Evolutionary conservation across 2,888 invertebrate species (phyloP).

Genomic region (Thymelicus sylvestris): DNA sequence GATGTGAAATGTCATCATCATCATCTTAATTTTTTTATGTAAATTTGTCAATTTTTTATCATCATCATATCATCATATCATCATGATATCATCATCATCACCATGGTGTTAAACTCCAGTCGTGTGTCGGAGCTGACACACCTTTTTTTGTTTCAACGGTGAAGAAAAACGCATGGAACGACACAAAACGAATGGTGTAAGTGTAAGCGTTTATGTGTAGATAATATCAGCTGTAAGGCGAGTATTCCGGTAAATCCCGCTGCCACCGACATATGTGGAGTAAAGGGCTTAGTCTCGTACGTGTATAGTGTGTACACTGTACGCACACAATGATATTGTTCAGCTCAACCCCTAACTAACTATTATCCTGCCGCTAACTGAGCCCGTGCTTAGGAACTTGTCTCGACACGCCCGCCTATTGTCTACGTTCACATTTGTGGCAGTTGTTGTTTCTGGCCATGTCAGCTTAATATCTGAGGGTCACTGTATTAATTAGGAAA

Average conservation of each 20-base stretch:
- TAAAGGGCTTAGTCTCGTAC: not conserved
- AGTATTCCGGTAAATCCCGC: not conserved
- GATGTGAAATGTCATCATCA: too few relatives aligned
- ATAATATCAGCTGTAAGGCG: not conserved
- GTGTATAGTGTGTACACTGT: not conserved
- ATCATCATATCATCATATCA: too few relatives aligned
- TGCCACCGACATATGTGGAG: not conserved
- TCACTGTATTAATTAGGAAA: constrained; percentile 2
- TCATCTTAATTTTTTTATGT: too few relatives aligned
- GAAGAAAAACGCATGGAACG: not conserved
- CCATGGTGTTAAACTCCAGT: too few relatives aligned
- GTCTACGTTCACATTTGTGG: not conserved
- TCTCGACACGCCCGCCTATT: not conserved
- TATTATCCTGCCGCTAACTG: constrained; percentile 1
- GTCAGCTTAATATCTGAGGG: not conserved
- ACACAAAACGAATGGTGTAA: not conserved
- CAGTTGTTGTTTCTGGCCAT: constrained; percentile 2
- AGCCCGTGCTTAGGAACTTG: constrained; percentile 1
- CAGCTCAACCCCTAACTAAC: constrained; percentile 4
- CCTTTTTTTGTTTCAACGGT: too few relatives aligned
- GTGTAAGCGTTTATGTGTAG: not conserved
- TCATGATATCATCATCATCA: too few relatives aligned
- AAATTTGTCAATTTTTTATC: too few relatives aligned
- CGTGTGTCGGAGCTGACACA: too few relatives aligned
- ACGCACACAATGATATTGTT: not conserved